Evolutionary conservation across 2,113 vertebrate genomes (phyloP), one percentile per base, ranked within the genome.

Genomic region (Solea solea): DNA sequence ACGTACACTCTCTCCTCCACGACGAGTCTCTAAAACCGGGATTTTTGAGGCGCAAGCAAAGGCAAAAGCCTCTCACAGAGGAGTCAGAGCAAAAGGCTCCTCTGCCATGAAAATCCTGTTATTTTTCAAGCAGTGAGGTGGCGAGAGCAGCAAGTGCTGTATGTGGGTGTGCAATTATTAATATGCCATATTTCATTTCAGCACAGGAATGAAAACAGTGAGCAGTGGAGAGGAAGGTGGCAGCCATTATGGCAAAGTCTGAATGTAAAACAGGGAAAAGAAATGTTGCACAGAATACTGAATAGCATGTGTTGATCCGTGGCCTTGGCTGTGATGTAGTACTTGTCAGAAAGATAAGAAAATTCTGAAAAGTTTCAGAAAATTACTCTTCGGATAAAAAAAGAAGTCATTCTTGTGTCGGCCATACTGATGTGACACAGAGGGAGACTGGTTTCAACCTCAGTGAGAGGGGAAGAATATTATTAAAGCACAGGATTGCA

Each of bases 141-240:
- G 39, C 27, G 25, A 59, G 27, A 59, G 83, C 48, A 65, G 67
- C 58, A 51, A 44, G 56, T 25, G 2, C 34, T 34, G 34, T 34
- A 25, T 62, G 82, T 61, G 72, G 72, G 62, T 28, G 59, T 77
- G 82, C 55, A 70, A 54, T 84, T 72, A 86, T 76, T 71, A 70
- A 75, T 65, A 27, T 74, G 74, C 53, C 57, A 72, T 68, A 69
- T 72, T 80, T 85, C 44, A 82, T 79, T 54, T 62, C 21, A 34
- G 76, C 51, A 45, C 61, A 44, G 70, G 49, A 57, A 14, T 40
- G 84, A 80, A 89, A 81, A 85, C 50, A 69, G 14, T 6, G 49
- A 50, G 7, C 16, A 13, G 1, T 1, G 52, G 10, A 9, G 34
- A n/a, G 34, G 25, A 15, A 21, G 6, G 16, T 6, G 8, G 50